These are phyloP conservation scores for Eristalinus aeneus DNA, from an alignment of 2,888 invertebrate species.

Conservation along the genomic window DNA sequence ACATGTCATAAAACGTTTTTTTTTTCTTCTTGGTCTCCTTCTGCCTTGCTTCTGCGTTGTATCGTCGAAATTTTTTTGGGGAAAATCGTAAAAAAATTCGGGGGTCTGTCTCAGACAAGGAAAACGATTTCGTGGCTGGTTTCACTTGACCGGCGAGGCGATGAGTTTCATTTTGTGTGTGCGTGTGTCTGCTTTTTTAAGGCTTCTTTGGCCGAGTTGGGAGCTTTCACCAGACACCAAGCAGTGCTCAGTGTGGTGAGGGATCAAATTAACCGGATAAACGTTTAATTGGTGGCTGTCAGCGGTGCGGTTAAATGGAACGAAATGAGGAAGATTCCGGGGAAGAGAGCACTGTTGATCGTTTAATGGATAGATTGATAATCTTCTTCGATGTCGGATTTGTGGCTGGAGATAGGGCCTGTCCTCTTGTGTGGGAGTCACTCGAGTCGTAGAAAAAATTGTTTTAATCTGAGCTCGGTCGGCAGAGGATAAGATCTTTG, in stretches of 20 bases:
- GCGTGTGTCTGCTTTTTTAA: neutral
- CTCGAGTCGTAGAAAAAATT: too few species aligned
- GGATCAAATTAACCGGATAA: conserved; percentile 68
- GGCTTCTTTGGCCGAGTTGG: neutral
- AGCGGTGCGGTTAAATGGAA: conserved; percentile 46
- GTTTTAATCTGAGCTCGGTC: too few species aligned
- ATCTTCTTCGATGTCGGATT: conserved; percentile 5
- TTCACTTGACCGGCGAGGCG: conserved; percentile 65
- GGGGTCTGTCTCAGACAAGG: neutral
- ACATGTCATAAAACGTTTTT: conserved; percentile 62
- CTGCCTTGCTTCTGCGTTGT: neutral
- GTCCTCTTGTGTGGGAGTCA: neutral
- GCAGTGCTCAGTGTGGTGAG: conserved; percentile 29
- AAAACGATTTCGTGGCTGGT: conserved; percentile 70
- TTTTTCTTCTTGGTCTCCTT: neutral
- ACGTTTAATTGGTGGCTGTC: conserved; percentile 68
- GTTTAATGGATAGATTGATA: neutral
- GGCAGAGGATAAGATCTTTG: too few species aligned
- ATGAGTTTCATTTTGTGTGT: conserved; percentile 42
- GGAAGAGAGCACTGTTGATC: conserved; percentile 38
- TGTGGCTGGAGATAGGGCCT: neutral
- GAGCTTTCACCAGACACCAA: conserved; percentile 61
- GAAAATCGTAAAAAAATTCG: conserved; percentile 46
- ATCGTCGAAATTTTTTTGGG: conserved; percentile 8
- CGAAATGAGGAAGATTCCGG: conserved; percentile 17